Conservation (phyloP, 2,113 vertebrate species). For the Cyanoramphus novaezelandiae region DNA sequence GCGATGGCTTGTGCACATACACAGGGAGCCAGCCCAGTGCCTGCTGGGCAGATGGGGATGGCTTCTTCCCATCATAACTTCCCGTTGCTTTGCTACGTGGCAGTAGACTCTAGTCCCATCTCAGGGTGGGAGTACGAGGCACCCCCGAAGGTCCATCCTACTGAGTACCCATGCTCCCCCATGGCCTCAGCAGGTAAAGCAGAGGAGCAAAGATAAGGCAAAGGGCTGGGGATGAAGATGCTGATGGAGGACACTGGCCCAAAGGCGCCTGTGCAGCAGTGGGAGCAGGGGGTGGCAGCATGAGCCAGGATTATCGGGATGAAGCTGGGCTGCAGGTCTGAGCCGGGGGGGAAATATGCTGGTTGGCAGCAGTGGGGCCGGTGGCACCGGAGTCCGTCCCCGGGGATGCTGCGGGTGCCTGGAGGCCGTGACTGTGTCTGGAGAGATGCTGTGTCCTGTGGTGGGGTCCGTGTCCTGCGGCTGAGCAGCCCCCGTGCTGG, state of each 20-base stretch:
- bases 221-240: not conserved
- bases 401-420: not conserved
- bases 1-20: not conserved
- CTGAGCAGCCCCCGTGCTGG: accelerated
- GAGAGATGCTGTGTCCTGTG: accelerated
- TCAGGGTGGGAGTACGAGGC: accelerated
- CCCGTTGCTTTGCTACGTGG: accelerated
- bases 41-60: accelerated
- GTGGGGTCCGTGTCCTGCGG: not conserved
- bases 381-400: accelerated
- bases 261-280: not conserved
- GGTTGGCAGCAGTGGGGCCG: no score
- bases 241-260: not conserved
- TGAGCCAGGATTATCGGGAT: accelerated
- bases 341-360: accelerated
- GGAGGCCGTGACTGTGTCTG: accelerated
- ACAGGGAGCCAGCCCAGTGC: not conserved
- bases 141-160: not conserved
- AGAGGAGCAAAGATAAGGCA: not conserved
- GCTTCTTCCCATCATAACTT: not conserved
- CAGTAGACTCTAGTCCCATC: no score
- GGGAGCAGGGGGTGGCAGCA: not conserved
- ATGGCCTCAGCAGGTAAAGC: accelerated
- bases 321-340: not conserved
- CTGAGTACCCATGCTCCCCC: accelerated